These are phyloP conservation scores for Pecten maximus DNA, from an alignment of 2,888 invertebrate genomes.

Conservation along the genomic window DNA sequence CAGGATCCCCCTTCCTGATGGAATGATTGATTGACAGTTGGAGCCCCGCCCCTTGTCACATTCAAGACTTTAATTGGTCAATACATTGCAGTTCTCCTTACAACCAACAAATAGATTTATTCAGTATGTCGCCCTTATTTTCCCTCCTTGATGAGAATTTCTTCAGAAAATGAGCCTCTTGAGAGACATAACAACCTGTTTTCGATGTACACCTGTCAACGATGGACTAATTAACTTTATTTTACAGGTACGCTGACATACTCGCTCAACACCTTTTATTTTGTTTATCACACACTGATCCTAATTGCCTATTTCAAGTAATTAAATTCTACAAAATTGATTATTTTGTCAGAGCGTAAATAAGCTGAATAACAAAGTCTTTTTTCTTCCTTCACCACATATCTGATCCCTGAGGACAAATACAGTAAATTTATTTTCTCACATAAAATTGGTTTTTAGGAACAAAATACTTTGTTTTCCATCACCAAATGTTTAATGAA, in stretches of 20 bases:
- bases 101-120: not conserved
- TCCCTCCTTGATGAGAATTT: not conserved
- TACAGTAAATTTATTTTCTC: not conserved
- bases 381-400: not conserved
- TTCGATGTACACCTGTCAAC: not conserved
- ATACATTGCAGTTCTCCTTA: not conserved
- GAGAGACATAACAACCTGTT: conserved; percentile 22
- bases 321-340: not conserved
- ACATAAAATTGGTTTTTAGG: not conserved
- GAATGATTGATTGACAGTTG: not conserved
- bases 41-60: not conserved
- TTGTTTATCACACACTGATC: not conserved
- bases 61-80: not conserved
- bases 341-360: not conserved
- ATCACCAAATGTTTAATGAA: not conserved
- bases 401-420: not conserved
- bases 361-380: not conserved
- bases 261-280: conserved; percentile 4
- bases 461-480: not conserved
- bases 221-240: not conserved
- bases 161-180: conserved; percentile 8
- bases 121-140: not conserved
- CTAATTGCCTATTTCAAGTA: conserved; percentile 22
- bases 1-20: not conserved
- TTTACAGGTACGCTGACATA: conserved; percentile 8